Conservation (phyloP, 2,888 invertebrate genomes). For the Amphipoea lucens region DNA sequence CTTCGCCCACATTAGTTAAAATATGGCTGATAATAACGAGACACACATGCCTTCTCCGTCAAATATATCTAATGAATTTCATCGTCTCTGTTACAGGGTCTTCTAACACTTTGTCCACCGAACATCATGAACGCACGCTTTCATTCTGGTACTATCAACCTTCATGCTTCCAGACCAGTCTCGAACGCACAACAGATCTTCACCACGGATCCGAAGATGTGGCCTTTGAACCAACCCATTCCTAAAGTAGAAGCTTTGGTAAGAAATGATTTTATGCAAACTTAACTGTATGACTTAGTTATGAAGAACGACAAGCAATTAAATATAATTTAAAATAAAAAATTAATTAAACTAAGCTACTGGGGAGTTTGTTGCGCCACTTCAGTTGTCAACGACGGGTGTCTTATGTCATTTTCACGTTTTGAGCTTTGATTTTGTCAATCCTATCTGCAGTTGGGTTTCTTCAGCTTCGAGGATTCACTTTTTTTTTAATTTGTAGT, state of each 20-base stretch:
- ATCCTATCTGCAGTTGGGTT: neutral
- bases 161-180: conserved; percentile 86
- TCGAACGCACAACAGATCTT: conserved; percentile 91
- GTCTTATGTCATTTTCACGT: neutral
- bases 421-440: neutral
- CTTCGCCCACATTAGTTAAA: too few species aligned
- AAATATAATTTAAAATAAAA: too few species aligned
- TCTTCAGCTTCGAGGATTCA: neutral
- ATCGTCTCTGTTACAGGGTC: conserved; percentile 78
- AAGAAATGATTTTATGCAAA: conserved; percentile 67
- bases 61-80: neutral
- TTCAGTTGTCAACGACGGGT: neutral
- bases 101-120: conserved; percentile 86
- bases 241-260: conserved; percentile 87
- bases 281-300: neutral
- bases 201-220: conserved; percentile 90
- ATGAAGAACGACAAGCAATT: neutral
- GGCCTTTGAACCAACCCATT: conserved; percentile 91
- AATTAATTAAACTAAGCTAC: too few species aligned
- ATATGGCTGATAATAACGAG: too few species aligned
- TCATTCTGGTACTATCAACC: conserved; percentile 81
- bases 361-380: neutral
- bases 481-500: neutral
- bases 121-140: conserved; percentile 79
- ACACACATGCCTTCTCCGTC: too few species aligned